Evolutionary conservation across 2,888 invertebrate species (phyloP), one percentile per base, ranked within the genome.

Genomic region (Serripes groenlandicus): DNA sequence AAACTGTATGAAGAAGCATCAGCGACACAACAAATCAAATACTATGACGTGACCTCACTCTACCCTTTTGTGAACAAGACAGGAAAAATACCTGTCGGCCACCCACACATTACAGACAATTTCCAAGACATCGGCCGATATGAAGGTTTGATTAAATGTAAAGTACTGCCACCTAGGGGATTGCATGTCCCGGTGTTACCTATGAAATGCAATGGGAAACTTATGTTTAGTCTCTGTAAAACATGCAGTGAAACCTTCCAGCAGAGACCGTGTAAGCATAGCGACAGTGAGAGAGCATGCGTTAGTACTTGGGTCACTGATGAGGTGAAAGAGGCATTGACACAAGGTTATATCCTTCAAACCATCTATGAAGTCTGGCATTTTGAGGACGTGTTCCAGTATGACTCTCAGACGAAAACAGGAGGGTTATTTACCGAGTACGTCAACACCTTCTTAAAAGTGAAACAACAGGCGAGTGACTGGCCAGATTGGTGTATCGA

Each of bases 171-270:
- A 18, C 92, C 91, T 9, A 71, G 77, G 52, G 56, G 77, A 0
- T 75, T 93, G 5, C 93, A 85, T 62, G 89, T 91, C 49, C 92
- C 92, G 2, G 92, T 94, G 0, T 75, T 94, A 28, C 93, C 94
- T 0, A 64, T 77, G 3, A 88, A 89, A 81, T 87, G 89, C 64
- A 88, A 92, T 72, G 86, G 87, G 0, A 91, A 92, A 78, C 74
- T 95, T 26, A 86, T 93, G 83, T 95, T 94, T 88, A 85, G 89
- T 1, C 78, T 95, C 2, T 95, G 94, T 88, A 80, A 89, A 15
- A 88, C 83, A 0, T 84, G 82, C 52, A 69, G 28, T 37, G 81
- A 81, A 75, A 54, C 42, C 23, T 58, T 56, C 18, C 68, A 81
- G 54, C 73, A 73, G 64, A 35, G 23, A n/a, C 26, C 15, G 26